Evolutionary conservation across 2,113 vertebrate species (phyloP).

Genomic region (Ivindomyrus marchei): DNA sequence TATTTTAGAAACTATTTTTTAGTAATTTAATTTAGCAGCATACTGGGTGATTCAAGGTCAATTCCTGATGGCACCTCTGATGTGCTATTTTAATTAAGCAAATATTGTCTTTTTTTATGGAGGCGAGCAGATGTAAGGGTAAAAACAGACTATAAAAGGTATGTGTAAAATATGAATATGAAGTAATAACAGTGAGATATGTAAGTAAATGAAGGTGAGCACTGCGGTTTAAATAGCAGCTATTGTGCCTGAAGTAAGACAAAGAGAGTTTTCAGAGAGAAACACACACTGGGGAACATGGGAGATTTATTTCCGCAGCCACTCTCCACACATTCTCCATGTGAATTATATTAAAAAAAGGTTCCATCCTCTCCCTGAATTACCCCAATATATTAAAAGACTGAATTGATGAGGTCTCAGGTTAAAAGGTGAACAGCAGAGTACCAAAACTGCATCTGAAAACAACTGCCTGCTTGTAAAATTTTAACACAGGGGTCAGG

Average conservation of each 20-base stretch:
- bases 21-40: neutral
- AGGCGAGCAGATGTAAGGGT: neutral
- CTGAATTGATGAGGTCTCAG: neutral
- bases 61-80: neutral
- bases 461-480: neutral
- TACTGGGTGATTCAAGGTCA: neutral
- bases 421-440: neutral
- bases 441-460: neutral
- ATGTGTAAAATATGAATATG: neutral
- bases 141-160: neutral
- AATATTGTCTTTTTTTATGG: neutral
- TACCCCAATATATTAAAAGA: neutral
- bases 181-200: neutral
- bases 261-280: neutral
- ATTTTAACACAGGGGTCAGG: neutral
- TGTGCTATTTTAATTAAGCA: neutral
- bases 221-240: neutral
- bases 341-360: neutral
- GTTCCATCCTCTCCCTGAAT: conserved; percentile 10
- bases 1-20: neutral
- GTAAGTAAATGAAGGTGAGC: neutral
- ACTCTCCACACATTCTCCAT: conserved; percentile 13
- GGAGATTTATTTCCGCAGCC: conserved; percentile 20
- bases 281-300: neutral
- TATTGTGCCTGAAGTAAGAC: neutral